Base-by-base conservation (phyloP, 2,113 vertebrate genomes). In the Lates calcarifer region DNA sequence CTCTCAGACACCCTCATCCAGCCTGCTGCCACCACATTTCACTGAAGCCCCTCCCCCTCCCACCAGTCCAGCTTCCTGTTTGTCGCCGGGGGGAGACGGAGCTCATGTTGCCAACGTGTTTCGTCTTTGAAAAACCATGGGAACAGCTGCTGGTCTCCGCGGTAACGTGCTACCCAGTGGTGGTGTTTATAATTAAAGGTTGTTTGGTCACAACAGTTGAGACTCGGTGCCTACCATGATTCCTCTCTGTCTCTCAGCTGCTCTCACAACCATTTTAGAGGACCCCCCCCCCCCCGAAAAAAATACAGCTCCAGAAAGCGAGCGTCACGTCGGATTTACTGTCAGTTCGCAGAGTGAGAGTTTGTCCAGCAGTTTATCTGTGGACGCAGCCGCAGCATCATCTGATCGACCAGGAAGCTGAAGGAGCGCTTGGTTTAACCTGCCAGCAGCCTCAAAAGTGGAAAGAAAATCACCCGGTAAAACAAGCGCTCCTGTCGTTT, bases 11-110 rank as follows among this genome's bases (percentile, higher is more conserved):
- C 41, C 37, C 17, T 43, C 41, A 75, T 77, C 75, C 83, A 79
- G 26, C 87, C 75, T 67, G 70, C 87, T 79, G 71, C 81, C 77
- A 2, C 84, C 70, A 61, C 83, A 85, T 88, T 87, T 90, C 87
- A 88, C 75, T 29, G 39, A 80, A 85, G 87, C 86, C 70, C 79
- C 82, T 12, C 82, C 87, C 74, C 18, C 68, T 45, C 47, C 39
- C 22, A 11, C 31, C 35, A 51, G 56, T 31, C 64, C 68, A 51
- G 68, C 63, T 49, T 79, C 71, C 33, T 65, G 69, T 70, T 47
- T 3, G 55, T 79, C 11, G n/a, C 53, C 2, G 2, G 70, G 62
- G 62, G 74, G 60, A 24, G 24, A 8, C 1, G 67, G 70, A 57
- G 61, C 41, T 69, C 17, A 12, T 53, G 56, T 88, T 75, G 77